Base-by-base conservation (phyloP, 2,888 invertebrate species). In the Drosophila crucigera region DNA sequence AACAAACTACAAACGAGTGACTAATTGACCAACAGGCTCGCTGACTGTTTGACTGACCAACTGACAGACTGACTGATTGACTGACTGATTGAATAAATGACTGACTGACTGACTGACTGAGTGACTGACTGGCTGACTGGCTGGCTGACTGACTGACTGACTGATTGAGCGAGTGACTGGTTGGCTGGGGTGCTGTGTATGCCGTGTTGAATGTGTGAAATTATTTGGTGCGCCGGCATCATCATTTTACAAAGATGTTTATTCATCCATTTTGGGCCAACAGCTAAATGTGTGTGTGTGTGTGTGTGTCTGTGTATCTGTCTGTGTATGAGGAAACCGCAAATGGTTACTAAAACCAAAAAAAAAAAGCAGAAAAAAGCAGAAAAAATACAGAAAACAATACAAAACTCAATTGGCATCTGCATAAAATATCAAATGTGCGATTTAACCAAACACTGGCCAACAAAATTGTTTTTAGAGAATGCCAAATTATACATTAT, bases 241-340 rank as follows among this genome's bases (percentile, higher is more conserved):
- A 90, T 90, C 83, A 84, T 80, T 88, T 88, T 90, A 88, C 88
- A 88, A 88, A 88, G 88, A 91, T 91, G 76, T 88, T 90, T 91
- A 88, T 90, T 88, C 88, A 88, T 88, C 25, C 41, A 37, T 22
- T 58, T 35, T 41, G 28, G 52, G 33, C 30, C 60, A 52, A 35
- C 54, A 66, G 37, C 47, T 49, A 50, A 50, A 52, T 22, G 25
- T 11, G 4, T 25, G 16, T 25, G 35, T 33, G 4, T 59, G 1
- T 41, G 33, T 35, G 11, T 39, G 25, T 11, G 49, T 37, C 3
- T 50, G 30, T 37, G 31, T 28, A 39, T 37, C 11, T 52, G 9
- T 35, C 35, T 64, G 47, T 68, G 30, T 75, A 28, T 77, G 47
- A 41, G 50, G 67, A 59, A 76, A 77, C 63, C 68, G 30, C 61